These are phyloP conservation scores for Phengaris alcon DNA, from an alignment of 2,888 invertebrate species.

Conservation along the genomic window DNA sequence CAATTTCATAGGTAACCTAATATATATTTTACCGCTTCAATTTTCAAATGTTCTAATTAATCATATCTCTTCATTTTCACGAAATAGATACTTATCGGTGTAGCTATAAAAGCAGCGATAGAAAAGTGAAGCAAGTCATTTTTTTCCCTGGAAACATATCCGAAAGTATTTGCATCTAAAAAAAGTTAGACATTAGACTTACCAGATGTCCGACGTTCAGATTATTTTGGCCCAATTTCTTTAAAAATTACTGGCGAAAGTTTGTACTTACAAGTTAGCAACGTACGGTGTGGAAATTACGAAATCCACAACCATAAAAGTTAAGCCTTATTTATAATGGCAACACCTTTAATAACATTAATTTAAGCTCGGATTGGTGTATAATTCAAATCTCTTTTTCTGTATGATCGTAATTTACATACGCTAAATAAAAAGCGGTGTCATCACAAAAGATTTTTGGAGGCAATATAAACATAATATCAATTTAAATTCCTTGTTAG, in stretches of 20 bases:
- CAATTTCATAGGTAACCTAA: too few species aligned
- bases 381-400: slow-evolving; percentile 76
- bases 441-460: slow-evolving; percentile 80
- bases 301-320: neutral
- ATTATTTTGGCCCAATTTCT: too few species aligned
- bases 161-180: too few species aligned
- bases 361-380: slow-evolving; percentile 69
- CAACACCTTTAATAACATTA: slow-evolving; percentile 63
- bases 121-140: too few species aligned
- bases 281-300: neutral
- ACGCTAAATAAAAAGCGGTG: slow-evolving; percentile 79
- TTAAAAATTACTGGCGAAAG: neutral
- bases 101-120: too few species aligned
- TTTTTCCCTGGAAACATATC: too few species aligned
- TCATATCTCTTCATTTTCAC: too few species aligned
- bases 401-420: slow-evolving; percentile 77
- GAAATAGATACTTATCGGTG: too few species aligned
- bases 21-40: too few species aligned
- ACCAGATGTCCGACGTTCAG: too few species aligned
- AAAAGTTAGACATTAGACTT: too few species aligned
- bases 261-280: neutral
- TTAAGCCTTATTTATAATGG: slow-evolving; percentile 40
- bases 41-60: too few species aligned
- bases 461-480: slow-evolving; percentile 80
- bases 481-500: slow-evolving; percentile 80